These are phyloP conservation scores for Habropoda laboriosa DNA, from an alignment of 1,140 invertebrate genomes.

Conservation along the genomic window DNA sequence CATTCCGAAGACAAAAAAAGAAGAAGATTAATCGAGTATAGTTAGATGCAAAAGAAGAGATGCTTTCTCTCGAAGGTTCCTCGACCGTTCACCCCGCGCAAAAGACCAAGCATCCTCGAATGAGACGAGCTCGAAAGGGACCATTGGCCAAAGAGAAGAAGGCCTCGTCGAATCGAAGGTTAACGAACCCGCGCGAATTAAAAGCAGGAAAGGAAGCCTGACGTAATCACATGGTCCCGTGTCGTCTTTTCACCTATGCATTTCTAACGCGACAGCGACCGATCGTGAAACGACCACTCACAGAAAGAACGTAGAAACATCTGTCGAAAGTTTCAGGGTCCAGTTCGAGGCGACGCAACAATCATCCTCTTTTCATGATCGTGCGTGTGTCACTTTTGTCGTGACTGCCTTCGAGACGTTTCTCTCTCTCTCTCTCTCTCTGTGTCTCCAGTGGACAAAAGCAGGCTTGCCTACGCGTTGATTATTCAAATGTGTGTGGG, in stretches of 20 bases:
- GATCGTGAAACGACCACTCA: conserved; percentile 13
- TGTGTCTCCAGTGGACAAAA: not conserved
- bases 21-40: not conserved
- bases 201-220: conserved; percentile 44
- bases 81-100: not conserved
- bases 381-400: conserved; percentile 52
- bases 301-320: conserved; percentile 51
- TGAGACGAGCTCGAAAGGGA: not conserved
- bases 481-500: conserved; percentile 54
- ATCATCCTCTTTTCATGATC: conserved; percentile 50
- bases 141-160: not conserved
- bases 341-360: conserved; percentile 34
- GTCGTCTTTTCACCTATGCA: conserved; percentile 26
- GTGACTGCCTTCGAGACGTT: conserved; percentile 17
- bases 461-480: conserved; percentile 42
- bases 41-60: not conserved
- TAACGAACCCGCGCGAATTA: conserved; percentile 55
- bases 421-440: not conserved
- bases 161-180: conserved; percentile 32
- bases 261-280: not conserved
- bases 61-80: not conserved
- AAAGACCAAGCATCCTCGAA: conserved; percentile 4
- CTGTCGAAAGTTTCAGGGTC: conserved; percentile 45
- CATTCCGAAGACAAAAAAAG: not conserved
- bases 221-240: conserved; percentile 41